Evolutionary conservation across 1,140 invertebrate species (phyloP).

Genomic region (Cydia fagiglandana): DNA sequence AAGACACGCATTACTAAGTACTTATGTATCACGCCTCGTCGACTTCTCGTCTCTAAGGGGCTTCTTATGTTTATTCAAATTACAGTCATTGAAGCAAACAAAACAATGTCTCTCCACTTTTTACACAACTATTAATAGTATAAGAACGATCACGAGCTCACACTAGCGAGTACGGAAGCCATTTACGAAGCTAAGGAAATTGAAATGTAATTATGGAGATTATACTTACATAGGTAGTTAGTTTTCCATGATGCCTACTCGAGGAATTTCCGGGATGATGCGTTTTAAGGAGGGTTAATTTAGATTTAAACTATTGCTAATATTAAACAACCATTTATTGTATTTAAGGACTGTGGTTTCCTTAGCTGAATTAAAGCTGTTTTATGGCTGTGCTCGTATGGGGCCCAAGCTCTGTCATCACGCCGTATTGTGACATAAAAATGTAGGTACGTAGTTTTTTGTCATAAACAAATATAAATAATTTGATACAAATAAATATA

Average conservation of each 20-base stretch:
- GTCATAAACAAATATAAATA: no score
- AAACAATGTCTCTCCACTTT: not conserved
- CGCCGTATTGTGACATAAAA: no score
- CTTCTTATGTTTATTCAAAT: not conserved
- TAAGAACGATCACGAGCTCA: not conserved
- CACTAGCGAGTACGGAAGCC: not conserved
- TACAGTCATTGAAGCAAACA: not conserved
- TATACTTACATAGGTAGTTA: not conserved
- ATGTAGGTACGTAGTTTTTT: no score
- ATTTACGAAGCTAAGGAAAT: not conserved
- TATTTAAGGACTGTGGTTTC: no score
- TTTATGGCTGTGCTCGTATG: no score
- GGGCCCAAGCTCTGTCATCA: no score
- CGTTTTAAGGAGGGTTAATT: not conserved
- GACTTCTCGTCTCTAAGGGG: not conserved
- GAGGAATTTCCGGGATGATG: constrained; percentile 6
- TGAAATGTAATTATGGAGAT: constrained; percentile 8
- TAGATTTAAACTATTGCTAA: not conserved
- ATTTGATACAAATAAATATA: no score
- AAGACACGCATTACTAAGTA: no score
- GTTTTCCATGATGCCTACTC: not conserved
- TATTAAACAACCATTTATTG: no score
- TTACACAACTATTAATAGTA: not conserved
- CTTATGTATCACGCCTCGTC: no score
- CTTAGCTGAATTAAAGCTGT: no score